Evolutionary conservation across 92 coral and sea anemone genomes (phyloP), one percentile per base, ranked within the genome.

Genomic region (Actinernus sp.): DNA sequence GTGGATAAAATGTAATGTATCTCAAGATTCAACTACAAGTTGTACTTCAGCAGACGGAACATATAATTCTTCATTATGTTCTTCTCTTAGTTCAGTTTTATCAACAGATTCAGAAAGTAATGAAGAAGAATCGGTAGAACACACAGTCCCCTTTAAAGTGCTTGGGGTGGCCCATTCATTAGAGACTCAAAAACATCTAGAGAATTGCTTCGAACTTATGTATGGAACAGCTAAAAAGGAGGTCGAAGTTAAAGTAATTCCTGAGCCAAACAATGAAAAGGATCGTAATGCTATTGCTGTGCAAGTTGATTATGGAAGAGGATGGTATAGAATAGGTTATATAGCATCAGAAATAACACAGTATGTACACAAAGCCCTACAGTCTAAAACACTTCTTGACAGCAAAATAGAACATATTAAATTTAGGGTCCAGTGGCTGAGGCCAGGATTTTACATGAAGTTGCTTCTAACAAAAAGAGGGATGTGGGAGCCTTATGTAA

Each of bases 121-220:
- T n/a, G n/a, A n/a, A n/a, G n/a, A n/a, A n/a, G n/a, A n/a, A n/a
- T n/a, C n/a, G n/a, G n/a, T n/a, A n/a, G n/a, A n/a, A n/a, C n/a
- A n/a, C n/a, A n/a, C n/a, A n/a, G n/a, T n/a, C n/a, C 81, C 81
- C 12, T 74, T 74, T 51, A 74, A 74, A 37, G 81, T 74, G 8
- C 45, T 74, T 31, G 81, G 81, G 12, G 81, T 74, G 25, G 48
- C 72, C 9, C 81, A 74, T 38, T 45, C 49, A 7, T 18, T 30
- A 31, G 47, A 14, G 10, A 30, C 33, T 27, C 71, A 74, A 51
- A 17, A 49, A 4, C 81, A 74, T 66, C 25, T 61, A 30, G 71
- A 74, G 33, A 49, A 61, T 4, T 65, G 69, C 33, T 49, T 55
- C 61, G 50, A 30, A 46, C 48, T 34, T 54, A 49, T 49, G 28